Percentiles rank a stretch among this genome's conserved stretches.
Evolutionary conservation across 2,113 vertebrate genomes (phyloP).

Genomic region (Zosterops pallidus): DNA sequence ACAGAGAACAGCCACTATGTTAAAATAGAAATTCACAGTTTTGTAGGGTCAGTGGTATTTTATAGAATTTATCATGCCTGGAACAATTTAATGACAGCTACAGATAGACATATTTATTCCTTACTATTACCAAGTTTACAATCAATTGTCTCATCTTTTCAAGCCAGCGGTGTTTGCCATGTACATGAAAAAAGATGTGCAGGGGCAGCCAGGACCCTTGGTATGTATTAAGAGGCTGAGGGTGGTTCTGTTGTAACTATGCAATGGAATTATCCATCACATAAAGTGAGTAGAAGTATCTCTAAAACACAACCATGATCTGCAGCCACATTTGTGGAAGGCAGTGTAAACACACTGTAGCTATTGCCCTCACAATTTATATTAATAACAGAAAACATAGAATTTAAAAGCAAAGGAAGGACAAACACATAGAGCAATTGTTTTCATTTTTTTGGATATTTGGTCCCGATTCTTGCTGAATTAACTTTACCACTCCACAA

Average conservation of each 20-base stretch:
- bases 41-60: neutral
- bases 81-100: neutral
- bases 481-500: neutral
- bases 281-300: neutral
- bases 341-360: neutral
- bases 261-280: neutral
- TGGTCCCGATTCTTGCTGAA: neutral
- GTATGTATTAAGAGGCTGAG: neutral
- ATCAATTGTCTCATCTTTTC: neutral
- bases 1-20: neutral
- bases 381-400: neutral
- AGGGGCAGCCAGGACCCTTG: neutral
- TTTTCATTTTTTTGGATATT: neutral
- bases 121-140: neutral
- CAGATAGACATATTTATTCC: neutral
- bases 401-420: neutral
- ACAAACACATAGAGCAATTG: neutral
- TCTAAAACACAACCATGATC: neutral
- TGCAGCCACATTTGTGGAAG: neutral
- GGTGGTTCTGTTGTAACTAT: neutral
- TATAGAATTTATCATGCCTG: neutral
- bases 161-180: neutral
- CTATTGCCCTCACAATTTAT: neutral
- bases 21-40: neutral
- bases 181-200: neutral